Percentiles rank a stretch among this genome's conserved stretches.
Conservation (phyloP, 2,888 invertebrate genomes). For the Xanthorhoe designata region DNA sequence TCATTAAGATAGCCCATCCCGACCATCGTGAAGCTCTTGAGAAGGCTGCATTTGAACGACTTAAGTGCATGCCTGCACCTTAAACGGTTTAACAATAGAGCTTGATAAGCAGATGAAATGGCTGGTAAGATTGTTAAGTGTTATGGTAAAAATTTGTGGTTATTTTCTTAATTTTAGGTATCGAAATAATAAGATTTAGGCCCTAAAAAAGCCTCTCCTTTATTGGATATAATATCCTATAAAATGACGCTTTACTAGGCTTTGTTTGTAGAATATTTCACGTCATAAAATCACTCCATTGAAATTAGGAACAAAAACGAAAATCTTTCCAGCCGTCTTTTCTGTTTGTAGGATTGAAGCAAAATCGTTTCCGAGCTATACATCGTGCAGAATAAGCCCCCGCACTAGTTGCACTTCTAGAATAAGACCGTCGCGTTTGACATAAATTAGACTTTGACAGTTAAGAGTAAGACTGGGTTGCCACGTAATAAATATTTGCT, state of each 20-base stretch:
- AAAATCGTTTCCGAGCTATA: constrained; percentile 5
- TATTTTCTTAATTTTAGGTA: no score
- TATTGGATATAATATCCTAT: no score
- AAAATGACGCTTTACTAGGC: no score
- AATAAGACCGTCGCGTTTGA: constrained; percentile 30
- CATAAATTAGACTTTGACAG: constrained; percentile 30
- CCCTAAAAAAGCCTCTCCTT: no score
- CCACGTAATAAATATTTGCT: constrained; percentile 37
- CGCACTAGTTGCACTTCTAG: constrained; percentile 33
- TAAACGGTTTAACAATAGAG: constrained; percentile 48
- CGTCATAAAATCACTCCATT: neutral
- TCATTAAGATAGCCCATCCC: constrained; percentile 96
- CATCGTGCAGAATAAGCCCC: constrained; percentile 36
- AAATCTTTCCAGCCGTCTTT: neutral
- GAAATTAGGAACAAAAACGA: neutral
- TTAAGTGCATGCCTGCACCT: constrained; percentile 90
- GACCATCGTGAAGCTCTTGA: constrained; percentile 93
- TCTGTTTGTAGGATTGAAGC: neutral
- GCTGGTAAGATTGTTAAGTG: neutral
- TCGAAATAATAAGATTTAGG: no score
- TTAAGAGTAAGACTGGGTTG: constrained; percentile 47
- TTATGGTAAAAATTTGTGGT: no score
- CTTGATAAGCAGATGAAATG: neutral
- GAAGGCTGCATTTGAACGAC: constrained; percentile 94
- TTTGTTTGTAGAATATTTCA: neutral